Base-by-base conservation (phyloP, 2,113 vertebrate genomes). In the Azemiops feae region DNA sequence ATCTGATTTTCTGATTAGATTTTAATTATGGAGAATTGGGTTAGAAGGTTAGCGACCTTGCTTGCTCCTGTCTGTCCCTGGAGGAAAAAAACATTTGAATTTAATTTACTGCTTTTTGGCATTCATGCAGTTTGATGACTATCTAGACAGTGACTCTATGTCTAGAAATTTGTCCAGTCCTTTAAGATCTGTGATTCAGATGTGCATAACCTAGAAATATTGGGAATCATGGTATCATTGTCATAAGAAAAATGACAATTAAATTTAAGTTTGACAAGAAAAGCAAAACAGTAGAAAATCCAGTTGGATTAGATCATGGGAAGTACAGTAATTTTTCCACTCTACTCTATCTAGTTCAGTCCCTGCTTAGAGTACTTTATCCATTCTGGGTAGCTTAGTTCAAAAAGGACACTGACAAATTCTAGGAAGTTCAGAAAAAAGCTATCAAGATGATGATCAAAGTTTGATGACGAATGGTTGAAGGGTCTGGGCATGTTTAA, bases 21-120 rank as follows among this genome's bases (percentile, higher is more conserved):
- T 94, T 92, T 87, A 91, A 92, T 93, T 91, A 91, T 81, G 87
- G n/a, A 88, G 54, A 92, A 25, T 58, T 34, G 30, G 87, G 57
- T 92, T 92, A 87, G n/a, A 58, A 81, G 91, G 89, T 91, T 50
- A 81, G 43, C 34, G 91, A 88, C 64, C n/a, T 47, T 60, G 18
- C 12, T 69, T 52, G 74, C 53, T 94, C 85, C 58, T 88, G 91
- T 81, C 53, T 53, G 27, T 23, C 43, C 92, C 81, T 43, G 25
- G 43, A 57, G 85, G 92, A 87, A 47, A 39, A 89, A 94, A 85
- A n/a, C 47, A 88, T 85, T 91, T 85, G 89, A 91, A n/a, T 91
- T 92, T 90, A 94, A 92, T 94, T 89, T 90, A 92, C 91, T 88
- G 53, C 64, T 88, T 91, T 92, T 34, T 89, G 91, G 47, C 50